These are phyloP conservation scores for Grapholita molesta DNA, from an alignment of 1,140 invertebrate genomes.

Conservation along the genomic window DNA sequence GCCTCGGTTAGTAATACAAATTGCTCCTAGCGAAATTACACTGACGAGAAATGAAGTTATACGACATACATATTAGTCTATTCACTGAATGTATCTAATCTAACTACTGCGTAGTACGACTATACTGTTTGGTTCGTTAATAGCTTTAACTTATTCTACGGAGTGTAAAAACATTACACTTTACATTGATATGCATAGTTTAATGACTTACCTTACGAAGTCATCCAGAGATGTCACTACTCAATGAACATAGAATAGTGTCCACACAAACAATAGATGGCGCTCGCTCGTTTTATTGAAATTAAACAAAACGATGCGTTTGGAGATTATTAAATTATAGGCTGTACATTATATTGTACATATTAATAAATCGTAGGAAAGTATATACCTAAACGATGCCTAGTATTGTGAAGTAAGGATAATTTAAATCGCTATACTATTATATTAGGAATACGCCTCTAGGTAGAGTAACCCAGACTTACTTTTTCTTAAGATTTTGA, in stretches of 20 bases:
- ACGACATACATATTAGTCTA: too few relatives aligned
- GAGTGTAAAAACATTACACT: neutral
- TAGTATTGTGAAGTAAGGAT: neutral
- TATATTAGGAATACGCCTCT: neutral
- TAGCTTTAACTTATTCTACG: neutral
- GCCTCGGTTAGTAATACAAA: too few relatives aligned
- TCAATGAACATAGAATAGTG: neutral
- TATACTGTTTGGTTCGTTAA: too few relatives aligned
- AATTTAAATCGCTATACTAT: neutral
- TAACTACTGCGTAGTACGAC: too few relatives aligned
- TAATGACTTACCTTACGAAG: neutral
- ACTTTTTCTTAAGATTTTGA: neutral
- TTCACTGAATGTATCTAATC: too few relatives aligned
- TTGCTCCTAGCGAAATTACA: too few relatives aligned
- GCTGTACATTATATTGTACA: neutral
- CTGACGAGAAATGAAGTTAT: too few relatives aligned
- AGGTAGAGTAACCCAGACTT: neutral
- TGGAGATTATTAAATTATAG: neutral
- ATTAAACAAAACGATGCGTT: neutral
- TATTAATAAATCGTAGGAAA: neutral
- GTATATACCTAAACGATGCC: neutral
- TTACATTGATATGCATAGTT: neutral
- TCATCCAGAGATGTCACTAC: neutral
- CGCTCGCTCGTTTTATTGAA: neutral
- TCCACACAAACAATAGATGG: neutral